Base-by-base conservation (phyloP, 1,140 invertebrate species). In the Neoseiulus cucumeris region DNA sequence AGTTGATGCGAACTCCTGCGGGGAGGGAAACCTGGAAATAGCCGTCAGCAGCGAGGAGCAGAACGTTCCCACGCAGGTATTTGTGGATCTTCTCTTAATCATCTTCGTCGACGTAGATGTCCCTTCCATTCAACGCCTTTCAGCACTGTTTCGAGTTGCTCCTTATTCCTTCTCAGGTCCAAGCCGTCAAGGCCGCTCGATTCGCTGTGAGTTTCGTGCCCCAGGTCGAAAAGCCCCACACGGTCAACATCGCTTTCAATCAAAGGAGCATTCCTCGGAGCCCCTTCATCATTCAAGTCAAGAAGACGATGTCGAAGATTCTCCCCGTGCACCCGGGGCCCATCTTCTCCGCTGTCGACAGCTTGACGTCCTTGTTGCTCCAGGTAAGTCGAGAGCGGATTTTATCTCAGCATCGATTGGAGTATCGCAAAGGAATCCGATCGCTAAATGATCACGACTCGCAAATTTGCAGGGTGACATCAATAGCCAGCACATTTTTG, bases 11-110 rank as follows among this genome's bases (percentile, higher is more conserved):
- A 87, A 86, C 69, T 85, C 91, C 75, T 91, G 92, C 65, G 95
- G 95, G 14, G 94, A 98, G 79, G 95, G 95, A 51, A 97, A 95
- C 76, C 78, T 98, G 55, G 94, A 98, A 79, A 96, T 98, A 42
- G 91, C 91, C 22, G 94, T 98, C 68, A 89, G 87, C 68, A 89
- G 89, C 41, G 83, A 89, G 73, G 91, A 91, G 5, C 82, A 89
- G 51, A 94, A 93, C 73, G 91, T 96, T 69, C 91, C 92, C n/a
- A 97, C 93, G 28, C 91, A 95, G 82, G 33, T 39, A 39, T 4
- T 39, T 39, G 33, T 9, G 33, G 33, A 39, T 4, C 9, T 39
- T 9, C 33, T 6, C 33, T 39, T 39, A 39, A n/a, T n/a, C n/a
- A n/a, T n/a, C n/a, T n/a, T n/a, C n/a, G n/a, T n/a, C n/a, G n/a